A percentile compares a stretch with the other conserved stretches of the same genome.
These are phyloP conservation scores for Caenorhabditis sp. DNA, from an alignment of 2,888 invertebrate species.

Conservation along the genomic window DNA sequence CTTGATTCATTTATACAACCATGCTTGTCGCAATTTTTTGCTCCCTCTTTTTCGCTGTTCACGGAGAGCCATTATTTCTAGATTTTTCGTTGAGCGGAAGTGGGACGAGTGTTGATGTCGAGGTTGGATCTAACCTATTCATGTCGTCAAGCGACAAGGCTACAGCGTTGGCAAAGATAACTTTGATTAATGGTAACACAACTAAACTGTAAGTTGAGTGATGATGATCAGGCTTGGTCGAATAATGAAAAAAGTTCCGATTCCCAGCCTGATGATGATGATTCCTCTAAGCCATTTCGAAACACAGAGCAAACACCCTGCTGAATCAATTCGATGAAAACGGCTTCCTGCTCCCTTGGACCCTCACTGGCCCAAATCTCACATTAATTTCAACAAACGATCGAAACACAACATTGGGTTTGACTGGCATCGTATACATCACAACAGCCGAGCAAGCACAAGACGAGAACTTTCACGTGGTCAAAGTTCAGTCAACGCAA, in stretches of 20 bases:
- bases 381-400: conserved; percentile 10
- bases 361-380: not conserved
- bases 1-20: no score
- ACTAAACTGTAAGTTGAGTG: conserved; percentile 10
- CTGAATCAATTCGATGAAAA: not conserved
- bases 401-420: not conserved
- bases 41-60: not conserved
- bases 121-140: conserved; percentile 12
- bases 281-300: not conserved
- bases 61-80: not conserved
- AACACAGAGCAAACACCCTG: not conserved
- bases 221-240: no score
- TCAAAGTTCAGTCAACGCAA: not conserved
- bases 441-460: conserved; percentile 22
- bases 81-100: not conserved
- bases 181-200: conserved; percentile 7
- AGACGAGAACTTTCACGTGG: not conserved
- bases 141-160: conserved; percentile 15
- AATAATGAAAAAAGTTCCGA: no score
- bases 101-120: not conserved
- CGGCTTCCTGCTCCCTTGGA: not conserved
- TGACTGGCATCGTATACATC: conserved; percentile 16
- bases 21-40: not conserved
- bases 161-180: conserved; percentile 6
- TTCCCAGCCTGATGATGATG: no score